phyloP scores from a whole-genome alignment of 2,888 invertebrate genomes.

The Holacanthella duospinosa region DNA sequence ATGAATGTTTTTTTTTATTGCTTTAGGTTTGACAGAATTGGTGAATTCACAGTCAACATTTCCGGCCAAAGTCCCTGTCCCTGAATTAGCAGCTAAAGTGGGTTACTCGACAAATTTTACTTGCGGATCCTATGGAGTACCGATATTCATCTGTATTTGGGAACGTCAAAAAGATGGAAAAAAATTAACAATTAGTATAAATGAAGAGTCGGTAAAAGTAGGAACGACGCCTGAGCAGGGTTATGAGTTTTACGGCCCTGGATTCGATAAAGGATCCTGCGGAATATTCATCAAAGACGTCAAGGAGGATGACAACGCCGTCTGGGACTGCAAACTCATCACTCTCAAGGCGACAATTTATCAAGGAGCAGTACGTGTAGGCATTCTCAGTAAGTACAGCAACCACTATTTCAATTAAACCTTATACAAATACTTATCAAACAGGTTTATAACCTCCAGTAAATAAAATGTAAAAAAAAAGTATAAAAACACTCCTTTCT shows the following conservation, averaged over 20 bases:
- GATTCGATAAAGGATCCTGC: conserved; percentile 26
- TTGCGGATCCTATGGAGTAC: conserved; percentile 26
- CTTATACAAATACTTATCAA: neutral
- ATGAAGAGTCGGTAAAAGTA: neutral
- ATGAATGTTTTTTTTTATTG: neutral
- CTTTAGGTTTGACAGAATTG: neutral
- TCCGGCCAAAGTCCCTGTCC: conserved; percentile 25
- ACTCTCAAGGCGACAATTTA: conserved; percentile 10
- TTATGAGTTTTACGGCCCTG: conserved; percentile 25
- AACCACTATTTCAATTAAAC: neutral
- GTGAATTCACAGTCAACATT: neutral
- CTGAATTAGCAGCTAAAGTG: conserved; percentile 21
- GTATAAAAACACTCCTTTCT: too few relatives aligned
- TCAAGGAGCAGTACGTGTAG: conserved; percentile 21
- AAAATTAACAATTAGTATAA: neutral
- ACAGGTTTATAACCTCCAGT: neutral
- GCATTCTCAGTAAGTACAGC: conserved; percentile 17
- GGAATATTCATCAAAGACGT: conserved; percentile 25
- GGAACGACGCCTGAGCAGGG: conserved; percentile 12
- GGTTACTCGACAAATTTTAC: conserved; percentile 28
- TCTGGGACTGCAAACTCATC: conserved; percentile 32
- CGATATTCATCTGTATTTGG: conserved; percentile 28
- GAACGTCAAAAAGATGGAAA: conserved; percentile 13
- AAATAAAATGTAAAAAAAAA: too few relatives aligned
- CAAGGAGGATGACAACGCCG: conserved; percentile 23